Conservation (phyloP, 2,888 invertebrate species). For the Pemphredon lugubris region DNA sequence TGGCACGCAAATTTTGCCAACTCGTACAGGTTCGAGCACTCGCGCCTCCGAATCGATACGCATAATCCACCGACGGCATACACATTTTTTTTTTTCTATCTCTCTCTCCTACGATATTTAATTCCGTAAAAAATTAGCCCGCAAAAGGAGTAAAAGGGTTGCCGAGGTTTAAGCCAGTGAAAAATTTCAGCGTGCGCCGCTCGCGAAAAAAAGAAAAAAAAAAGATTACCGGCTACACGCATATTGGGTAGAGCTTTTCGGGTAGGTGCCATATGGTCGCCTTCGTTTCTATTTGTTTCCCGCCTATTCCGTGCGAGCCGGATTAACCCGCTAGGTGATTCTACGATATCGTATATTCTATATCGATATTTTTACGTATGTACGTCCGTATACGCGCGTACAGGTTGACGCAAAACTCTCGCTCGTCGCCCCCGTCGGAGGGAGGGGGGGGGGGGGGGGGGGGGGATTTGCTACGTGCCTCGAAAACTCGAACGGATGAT, state of each 20-base stretch:
- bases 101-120: conserved; percentile 20
- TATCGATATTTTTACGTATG: conserved; percentile 34
- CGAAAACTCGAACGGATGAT: too few species aligned
- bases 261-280: conserved; percentile 11
- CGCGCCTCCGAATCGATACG: too few species aligned
- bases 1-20: too few species aligned
- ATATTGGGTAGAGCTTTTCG: conserved; percentile 34
- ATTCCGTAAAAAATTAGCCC: conserved; percentile 45
- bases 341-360: conserved; percentile 41
- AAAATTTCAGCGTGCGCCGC: conserved; percentile 43
- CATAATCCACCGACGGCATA: too few species aligned
- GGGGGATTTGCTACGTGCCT: too few species aligned
- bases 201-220: conserved; percentile 5
- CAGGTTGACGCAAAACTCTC: too few species aligned
- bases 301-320: conserved; percentile 38
- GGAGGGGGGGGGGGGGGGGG: too few species aligned
- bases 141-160: conserved; percentile 34
- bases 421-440: too few species aligned
- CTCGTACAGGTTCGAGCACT: too few species aligned
- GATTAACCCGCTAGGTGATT: conserved; percentile 56
- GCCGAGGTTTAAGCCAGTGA: conserved; percentile 58
- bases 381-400: background rate
- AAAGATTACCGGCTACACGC: conserved; percentile 33
- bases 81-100: background rate
- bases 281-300: conserved; percentile 55